Evolutionary conservation across 2,797 vertebrate species (phyloP).

Genomic region (Acridotheres tristis): DNA sequence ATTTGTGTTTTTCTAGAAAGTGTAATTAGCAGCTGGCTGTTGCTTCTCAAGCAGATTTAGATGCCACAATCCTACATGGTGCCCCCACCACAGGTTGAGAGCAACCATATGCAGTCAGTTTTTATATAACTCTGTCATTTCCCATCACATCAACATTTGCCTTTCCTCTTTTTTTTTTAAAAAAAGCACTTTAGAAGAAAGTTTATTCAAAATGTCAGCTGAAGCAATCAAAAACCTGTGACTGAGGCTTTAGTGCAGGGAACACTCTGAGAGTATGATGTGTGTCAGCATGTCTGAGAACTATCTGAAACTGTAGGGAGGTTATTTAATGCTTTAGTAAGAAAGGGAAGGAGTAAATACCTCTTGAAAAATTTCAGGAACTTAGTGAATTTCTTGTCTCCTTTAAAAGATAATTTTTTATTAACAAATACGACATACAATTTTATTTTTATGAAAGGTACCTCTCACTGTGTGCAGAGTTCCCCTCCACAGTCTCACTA

Average conservation of each 20-base stretch:
- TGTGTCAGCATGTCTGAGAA: background rate
- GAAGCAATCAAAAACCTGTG: background rate
- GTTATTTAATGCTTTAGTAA: background rate
- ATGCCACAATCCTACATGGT: background rate
- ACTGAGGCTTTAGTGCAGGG: background rate
- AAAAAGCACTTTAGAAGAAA: background rate
- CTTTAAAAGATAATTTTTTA: background rate
- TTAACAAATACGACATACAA: background rate
- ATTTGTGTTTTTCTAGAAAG: background rate
- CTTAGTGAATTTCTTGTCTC: background rate
- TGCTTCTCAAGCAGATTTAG: background rate
- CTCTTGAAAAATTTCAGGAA: background rate
- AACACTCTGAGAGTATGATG: background rate
- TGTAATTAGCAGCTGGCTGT: background rate
- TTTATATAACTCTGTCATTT: background rate
- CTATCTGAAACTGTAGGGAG: no score
- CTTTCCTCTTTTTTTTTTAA: background rate
- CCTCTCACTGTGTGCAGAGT: background rate
- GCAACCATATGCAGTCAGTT: background rate
- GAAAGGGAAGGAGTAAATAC: background rate
- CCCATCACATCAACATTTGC: background rate
- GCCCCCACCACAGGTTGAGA: background rate
- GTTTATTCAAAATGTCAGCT: background rate
- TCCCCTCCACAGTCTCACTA: constrained; percentile 15
- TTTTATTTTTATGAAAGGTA: constrained; percentile 11